A percentile compares a stretch with the other conserved stretches of the same genome.
Evolutionary conservation across 2,113 vertebrate genomes (phyloP).

Genomic region (Corydoras sp.): DNA sequence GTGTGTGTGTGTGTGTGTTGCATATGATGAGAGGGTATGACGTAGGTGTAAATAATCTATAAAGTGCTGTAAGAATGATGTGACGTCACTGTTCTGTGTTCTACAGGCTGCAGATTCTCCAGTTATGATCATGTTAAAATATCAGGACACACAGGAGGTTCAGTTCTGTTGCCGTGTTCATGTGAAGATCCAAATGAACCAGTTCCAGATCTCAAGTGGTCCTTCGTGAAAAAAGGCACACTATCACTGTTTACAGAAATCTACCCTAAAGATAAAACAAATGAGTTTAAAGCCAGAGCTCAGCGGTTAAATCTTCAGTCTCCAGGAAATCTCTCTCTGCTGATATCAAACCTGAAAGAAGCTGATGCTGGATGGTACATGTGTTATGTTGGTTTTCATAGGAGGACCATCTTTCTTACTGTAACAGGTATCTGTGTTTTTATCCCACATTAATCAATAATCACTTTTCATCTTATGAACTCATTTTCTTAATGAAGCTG

Average conservation of each 20-base stretch:
- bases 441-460: too few species aligned
- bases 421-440: neutral
- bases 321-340: constrained; percentile 6
- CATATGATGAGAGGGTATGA: too few species aligned
- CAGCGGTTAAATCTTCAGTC: neutral
- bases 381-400: neutral
- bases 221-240: fast-evolving
- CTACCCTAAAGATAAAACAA: neutral
- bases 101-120: neutral
- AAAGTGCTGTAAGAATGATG: too few species aligned
- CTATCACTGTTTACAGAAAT: neutral
- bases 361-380: neutral
- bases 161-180: neutral
- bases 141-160: neutral
- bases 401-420: neutral
- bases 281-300: neutral
- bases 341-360: neutral
- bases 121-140: neutral
- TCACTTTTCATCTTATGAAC: too few species aligned
- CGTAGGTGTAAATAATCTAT: too few species aligned
- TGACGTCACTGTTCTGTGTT: neutral
- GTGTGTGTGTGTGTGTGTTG: too few species aligned
- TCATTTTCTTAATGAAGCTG: too few species aligned
- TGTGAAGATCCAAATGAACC: neutral
- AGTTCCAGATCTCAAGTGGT: neutral